Evolutionary conservation across 2,113 vertebrate genomes (phyloP).

Genomic region (Aptenodytes patagonicus): DNA sequence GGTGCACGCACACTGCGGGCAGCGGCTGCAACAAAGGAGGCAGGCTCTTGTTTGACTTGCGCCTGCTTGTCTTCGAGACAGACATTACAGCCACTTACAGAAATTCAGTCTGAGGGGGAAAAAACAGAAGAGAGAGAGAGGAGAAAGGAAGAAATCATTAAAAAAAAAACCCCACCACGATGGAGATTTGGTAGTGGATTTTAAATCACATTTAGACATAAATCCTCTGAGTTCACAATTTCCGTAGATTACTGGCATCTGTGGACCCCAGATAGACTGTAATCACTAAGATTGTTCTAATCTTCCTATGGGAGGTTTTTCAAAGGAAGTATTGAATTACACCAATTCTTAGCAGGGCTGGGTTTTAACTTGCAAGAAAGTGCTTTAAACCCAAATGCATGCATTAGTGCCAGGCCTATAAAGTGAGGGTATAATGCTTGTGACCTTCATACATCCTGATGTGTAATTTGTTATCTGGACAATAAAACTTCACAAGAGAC

Average conservation of each 20-base stretch:
- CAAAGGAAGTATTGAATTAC: conserved; percentile 72
- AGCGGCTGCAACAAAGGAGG: background rate
- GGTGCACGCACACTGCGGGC: background rate
- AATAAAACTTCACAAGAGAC: conserved; percentile 1
- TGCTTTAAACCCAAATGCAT: conserved; percentile 56
- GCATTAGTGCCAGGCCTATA: conserved; percentile 45
- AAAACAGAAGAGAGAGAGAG: background rate
- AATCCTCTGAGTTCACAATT: conserved; percentile 60
- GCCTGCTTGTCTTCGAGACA: background rate
- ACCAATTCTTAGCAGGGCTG: conserved; percentile 37
- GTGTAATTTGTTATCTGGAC: background rate
- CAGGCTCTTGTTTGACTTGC: background rate
- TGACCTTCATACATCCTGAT: conserved; percentile 18
- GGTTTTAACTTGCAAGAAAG: conserved; percentile 59
- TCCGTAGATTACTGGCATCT: conserved; percentile 70
- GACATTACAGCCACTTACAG: background rate
- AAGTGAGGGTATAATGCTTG: conserved; percentile 14
- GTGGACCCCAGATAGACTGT: conserved; percentile 60
- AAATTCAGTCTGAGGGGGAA: background rate
- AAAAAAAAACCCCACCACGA: background rate
- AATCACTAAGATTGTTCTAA: conserved; percentile 69
- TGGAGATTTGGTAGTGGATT: conserved; percentile 32
- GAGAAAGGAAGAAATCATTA: background rate
- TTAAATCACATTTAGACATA: conserved; percentile 65
- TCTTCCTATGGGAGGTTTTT: conserved; percentile 67